Conservation (phyloP, 2,888 invertebrate genomes). For the Hoplodrina ambigua region DNA sequence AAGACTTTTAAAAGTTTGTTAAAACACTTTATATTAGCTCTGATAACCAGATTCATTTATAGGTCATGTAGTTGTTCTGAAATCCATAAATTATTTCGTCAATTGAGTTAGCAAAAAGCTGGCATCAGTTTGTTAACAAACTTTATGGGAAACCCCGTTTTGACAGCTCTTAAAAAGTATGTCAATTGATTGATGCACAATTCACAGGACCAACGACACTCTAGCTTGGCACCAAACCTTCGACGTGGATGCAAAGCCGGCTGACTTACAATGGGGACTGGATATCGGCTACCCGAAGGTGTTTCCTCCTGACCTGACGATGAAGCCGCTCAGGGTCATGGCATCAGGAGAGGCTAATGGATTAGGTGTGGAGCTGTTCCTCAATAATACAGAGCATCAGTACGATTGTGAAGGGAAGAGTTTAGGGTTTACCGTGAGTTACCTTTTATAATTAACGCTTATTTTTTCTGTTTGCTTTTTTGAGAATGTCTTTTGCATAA, state of each 20-base stretch:
- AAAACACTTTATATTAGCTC: no score
- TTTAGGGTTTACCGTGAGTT: conserved; percentile 84
- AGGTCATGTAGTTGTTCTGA: no score
- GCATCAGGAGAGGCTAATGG: conserved; percentile 85
- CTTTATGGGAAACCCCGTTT: no score
- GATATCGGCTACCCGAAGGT: conserved; percentile 83
- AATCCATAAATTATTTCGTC: no score
- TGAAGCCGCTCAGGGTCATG: conserved; percentile 80
- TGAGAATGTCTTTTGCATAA: no score
- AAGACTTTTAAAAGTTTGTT: no score
- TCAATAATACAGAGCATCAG: conserved; percentile 85
- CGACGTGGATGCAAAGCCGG: conserved; percentile 65
- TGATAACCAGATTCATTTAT: no score
- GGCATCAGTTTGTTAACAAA: no score
- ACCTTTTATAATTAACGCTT: no score
- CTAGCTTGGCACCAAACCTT: conserved; percentile 80
- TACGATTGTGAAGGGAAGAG: conserved; percentile 84
- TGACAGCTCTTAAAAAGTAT: no score
- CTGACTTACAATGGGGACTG: conserved; percentile 77
- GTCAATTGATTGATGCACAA: not conserved
- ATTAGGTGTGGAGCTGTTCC: conserved; percentile 81
- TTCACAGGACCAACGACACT: conserved; percentile 80
- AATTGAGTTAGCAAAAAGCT: no score
- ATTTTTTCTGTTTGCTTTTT: no score
- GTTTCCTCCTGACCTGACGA: conserved; percentile 77